These are phyloP conservation scores for Mola mola DNA, from an alignment of 2,113 vertebrate species.

Conservation along the genomic window DNA sequence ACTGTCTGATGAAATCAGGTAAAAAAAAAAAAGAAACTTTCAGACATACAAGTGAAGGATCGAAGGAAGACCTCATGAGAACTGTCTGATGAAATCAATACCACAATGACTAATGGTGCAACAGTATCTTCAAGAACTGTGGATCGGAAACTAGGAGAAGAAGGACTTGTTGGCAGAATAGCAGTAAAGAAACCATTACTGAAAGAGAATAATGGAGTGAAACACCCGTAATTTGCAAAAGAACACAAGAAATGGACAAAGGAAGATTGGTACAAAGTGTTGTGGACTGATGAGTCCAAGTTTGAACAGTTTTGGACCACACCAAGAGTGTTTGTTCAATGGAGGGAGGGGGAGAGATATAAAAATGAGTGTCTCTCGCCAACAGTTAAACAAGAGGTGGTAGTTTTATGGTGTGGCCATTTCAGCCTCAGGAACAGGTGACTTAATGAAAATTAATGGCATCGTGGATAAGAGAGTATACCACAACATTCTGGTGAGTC, in stretches of 20 bases:
- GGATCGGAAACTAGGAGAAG: too few species aligned
- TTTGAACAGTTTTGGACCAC: background rate
- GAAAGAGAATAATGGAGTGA: slow-evolving; percentile 8
- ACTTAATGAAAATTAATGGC: too few species aligned
- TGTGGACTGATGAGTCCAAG: background rate
- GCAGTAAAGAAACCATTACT: slow-evolving; percentile 3
- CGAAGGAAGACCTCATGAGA: background rate
- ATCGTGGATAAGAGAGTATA: too few species aligned
- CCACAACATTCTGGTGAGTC: too few species aligned
- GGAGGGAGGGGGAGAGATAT: background rate
- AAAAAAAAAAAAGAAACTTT: too few species aligned
- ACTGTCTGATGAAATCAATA: background rate
- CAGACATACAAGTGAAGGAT: too few species aligned
- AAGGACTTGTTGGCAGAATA: slow-evolving; percentile 9
- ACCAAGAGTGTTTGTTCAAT: background rate
- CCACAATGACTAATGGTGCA: too few species aligned
- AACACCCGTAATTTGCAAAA: slow-evolving; percentile 3
- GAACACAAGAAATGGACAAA: background rate
- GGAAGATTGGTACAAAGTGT: background rate
- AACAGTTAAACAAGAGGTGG: background rate
- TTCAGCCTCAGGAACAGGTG: background rate
- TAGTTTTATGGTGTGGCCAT: background rate
- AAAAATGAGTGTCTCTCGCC: too few species aligned
- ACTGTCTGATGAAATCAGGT: background rate
- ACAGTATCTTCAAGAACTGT: too few species aligned